Conservation (phyloP, 2,888 invertebrate genomes). For the Bhutanitis thaidina region DNA sequence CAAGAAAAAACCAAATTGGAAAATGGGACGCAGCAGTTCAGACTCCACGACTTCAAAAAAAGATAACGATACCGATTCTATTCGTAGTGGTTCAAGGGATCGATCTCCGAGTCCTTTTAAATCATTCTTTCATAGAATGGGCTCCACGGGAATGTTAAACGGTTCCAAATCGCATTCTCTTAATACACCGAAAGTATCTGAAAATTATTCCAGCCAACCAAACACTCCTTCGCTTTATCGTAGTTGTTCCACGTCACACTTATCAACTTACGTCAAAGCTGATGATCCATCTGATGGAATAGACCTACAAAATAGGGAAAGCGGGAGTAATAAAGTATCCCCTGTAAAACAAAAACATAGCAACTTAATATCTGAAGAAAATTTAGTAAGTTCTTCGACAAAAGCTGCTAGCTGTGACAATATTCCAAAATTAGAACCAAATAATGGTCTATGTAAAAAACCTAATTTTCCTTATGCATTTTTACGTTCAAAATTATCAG, state of each 20-base stretch:
- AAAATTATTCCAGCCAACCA: conserved; percentile 54
- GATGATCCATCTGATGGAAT: conserved; percentile 90
- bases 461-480: conserved; percentile 89
- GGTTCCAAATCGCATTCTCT: conserved; percentile 73
- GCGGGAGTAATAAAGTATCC: conserved; percentile 52
- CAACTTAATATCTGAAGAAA: conserved; percentile 53
- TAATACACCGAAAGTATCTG: conserved; percentile 55
- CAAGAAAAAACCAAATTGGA: conserved; percentile 80
- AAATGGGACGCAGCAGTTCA: conserved; percentile 77
- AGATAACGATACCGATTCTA: conserved; percentile 71
- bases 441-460: conserved; percentile 73
- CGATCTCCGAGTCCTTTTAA: conserved; percentile 84
- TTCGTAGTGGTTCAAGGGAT: conserved; percentile 70
- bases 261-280: conserved; percentile 87
- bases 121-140: conserved; percentile 87
- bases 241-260: conserved; percentile 88
- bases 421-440: conserved; percentile 81
- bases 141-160: conserved; percentile 87
- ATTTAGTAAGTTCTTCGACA: conserved; percentile 65
- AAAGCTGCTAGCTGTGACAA: conserved; percentile 87
- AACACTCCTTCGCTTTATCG: conserved; percentile 81
- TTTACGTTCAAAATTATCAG: conserved; percentile 86
- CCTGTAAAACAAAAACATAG: conserved; percentile 51
- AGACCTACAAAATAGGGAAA: conserved; percentile 78
- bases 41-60: conserved; percentile 67